Conservation (phyloP, 2,113 vertebrate species). For the Tachycineta bicolor region DNA sequence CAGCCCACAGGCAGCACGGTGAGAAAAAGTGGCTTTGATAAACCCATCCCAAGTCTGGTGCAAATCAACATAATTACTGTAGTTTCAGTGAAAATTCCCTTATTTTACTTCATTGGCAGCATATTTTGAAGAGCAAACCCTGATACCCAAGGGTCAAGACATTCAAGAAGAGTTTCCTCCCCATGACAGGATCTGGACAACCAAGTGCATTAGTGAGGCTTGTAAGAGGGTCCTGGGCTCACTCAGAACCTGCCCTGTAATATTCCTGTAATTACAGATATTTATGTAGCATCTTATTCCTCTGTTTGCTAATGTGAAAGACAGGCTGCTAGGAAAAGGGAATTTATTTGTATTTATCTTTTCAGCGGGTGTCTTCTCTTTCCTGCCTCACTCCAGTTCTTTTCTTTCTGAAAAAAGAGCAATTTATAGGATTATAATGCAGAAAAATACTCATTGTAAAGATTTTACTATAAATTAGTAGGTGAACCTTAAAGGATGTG, state of each 20-base stretch:
- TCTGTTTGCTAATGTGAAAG: conserved; percentile 3
- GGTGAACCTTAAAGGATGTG: neutral
- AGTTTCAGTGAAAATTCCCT: neutral
- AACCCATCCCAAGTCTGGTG: neutral
- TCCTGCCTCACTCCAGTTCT: neutral
- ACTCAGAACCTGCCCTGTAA: neutral
- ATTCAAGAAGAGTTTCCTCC: neutral
- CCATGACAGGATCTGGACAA: neutral
- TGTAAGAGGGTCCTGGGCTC: rapidly evolving
- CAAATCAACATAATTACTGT: neutral
- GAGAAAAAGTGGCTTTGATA: neutral
- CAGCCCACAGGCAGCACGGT: neutral
- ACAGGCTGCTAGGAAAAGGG: neutral
- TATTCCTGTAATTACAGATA: neutral
- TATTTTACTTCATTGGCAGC: neutral
- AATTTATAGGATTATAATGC: neutral
- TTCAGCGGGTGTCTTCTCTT: neutral
- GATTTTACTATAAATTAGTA: neutral
- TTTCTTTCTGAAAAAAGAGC: neutral
- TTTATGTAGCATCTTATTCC: neutral
- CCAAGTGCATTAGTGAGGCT: neutral
- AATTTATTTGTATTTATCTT: conserved; percentile 25
- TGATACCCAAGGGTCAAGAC: neutral
- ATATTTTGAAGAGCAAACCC: neutral
- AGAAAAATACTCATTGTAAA: neutral